Percentiles rank a stretch among this genome's conserved stretches.
phyloP scores from a whole-genome alignment of 2,797 vertebrate species.

The Myripristis jacobus region DNA sequence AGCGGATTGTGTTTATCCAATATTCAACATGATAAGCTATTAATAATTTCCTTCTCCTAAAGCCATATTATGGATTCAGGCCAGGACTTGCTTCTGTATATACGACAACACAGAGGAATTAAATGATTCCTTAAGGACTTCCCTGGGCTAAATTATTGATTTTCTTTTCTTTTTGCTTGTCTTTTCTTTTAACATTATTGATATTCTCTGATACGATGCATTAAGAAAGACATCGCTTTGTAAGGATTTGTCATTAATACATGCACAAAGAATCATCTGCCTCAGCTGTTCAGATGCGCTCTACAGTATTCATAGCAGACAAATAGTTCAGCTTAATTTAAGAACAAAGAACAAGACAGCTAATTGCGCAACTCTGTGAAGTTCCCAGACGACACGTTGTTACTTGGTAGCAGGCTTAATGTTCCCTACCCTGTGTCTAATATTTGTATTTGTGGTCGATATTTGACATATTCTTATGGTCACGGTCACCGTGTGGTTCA shows the following conservation, averaged over 20 bases:
- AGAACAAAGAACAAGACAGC: background rate
- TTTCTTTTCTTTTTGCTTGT: background rate
- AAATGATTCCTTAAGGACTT: no score
- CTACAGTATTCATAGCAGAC: conserved; percentile 14
- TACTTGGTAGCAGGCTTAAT: background rate
- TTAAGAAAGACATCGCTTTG: background rate
- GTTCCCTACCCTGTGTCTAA: background rate
- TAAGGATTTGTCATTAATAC: conserved; percentile 2
- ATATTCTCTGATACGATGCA: background rate
- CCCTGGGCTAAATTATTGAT: conserved; percentile 13
- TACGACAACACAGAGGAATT: background rate
- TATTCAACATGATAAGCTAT: background rate
- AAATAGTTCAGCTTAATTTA: background rate
- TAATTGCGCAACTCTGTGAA: background rate
- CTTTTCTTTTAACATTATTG: conserved; percentile 1
- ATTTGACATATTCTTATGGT: no score
- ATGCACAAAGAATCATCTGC: background rate
- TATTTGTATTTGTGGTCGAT: no score
- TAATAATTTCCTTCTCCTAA: background rate
- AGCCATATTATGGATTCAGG: conserved; percentile 6
- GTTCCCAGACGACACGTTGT: background rate
- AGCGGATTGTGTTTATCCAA: background rate
- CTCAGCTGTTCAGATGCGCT: background rate
- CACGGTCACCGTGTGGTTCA: background rate
- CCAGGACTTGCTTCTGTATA: background rate